A percentile compares a stretch with the other conserved stretches of the same genome.
Conservation (phyloP, 2,797 vertebrate genomes). For the Hybognathus amarus region DNA sequence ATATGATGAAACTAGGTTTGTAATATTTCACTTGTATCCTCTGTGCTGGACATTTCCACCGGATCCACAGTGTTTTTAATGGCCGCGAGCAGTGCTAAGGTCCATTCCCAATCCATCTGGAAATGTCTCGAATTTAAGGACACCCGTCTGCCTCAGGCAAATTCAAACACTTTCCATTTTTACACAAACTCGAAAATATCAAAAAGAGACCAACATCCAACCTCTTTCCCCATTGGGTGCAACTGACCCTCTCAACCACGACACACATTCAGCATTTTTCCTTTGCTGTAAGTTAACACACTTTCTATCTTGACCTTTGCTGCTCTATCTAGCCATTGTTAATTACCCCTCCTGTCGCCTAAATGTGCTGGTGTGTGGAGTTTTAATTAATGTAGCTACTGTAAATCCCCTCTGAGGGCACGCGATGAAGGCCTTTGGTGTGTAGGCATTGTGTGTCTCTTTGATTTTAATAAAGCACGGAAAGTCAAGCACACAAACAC, state of each 20-base stretch:
- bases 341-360: constrained; percentile 54
- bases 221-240: constrained; percentile 10
- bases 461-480: constrained; percentile 45
- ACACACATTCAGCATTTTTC: constrained; percentile 42
- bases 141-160: constrained; percentile 56
- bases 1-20: constrained; percentile 23
- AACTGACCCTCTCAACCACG: constrained; percentile 47
- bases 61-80: constrained; percentile 41
- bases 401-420: constrained; percentile 50
- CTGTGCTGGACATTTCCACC: constrained; percentile 8
- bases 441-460: constrained; percentile 30
- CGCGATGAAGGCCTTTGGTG: background rate
- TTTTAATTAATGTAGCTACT: constrained; percentile 55
- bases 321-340: constrained; percentile 45
- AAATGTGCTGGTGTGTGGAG: constrained; percentile 47
- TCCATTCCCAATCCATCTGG: constrained; percentile 60
- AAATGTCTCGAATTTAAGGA: constrained; percentile 46
- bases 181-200: constrained; percentile 45
- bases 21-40: constrained; percentile 2
- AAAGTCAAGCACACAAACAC: constrained; percentile 45
- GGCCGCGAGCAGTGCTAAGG: constrained; percentile 29
- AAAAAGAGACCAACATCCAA: constrained; percentile 45
- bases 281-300: constrained; percentile 13
- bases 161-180: constrained; percentile 58
- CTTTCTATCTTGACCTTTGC: constrained; percentile 48